Base-by-base conservation (phyloP, 2,888 invertebrate genomes). In the Orthonychiurus folsomi region DNA sequence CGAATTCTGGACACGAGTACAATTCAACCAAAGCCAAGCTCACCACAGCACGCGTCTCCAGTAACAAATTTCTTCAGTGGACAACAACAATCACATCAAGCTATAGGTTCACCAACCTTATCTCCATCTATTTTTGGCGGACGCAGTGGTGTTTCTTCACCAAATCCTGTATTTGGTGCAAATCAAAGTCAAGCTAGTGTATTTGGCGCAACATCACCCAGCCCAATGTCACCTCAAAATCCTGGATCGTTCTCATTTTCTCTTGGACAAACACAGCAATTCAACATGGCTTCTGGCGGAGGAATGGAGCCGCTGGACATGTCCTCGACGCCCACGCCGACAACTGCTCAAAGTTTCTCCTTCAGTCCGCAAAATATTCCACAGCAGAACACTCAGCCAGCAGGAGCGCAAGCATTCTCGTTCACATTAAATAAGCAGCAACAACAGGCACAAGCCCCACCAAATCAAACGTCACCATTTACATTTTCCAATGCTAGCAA, bases 251-350 rank as follows among this genome's bases (percentile, higher is more conserved):
- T 52, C 52, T 23, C 24, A 12, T 23, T 52, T 20, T 5, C 5
- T 52, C 52, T 20, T 52, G 20, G 5, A 9, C 52, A 52, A 52
- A 52, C 5, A 5, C 52, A 52, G 52, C 52, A 52, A 15, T 37
- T 15, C 37, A 15, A 37, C 5, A 37, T 37, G 37, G 37, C 9
- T 15, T 37, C 37, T 37, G 15, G 5, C 37, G 37, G 15, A n/a
- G n/a, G n/a, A 9, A 37, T 37, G 37, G 5, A 5, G 15, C 5
- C 37, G 15, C 5, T 15, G 15, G 15, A 37, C 15, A 37, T 15
- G 9, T 15, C 37, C 15, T 37, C 37, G 15, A 9, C 37, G 37
- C 5, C 15, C 5, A 37, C 37, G 15, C 37, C 37, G 15, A 15
- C 37, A 37, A 9, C 37, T 9, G 37, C 37, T 37, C 37, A 37